A percentile compares a stretch with the other conserved stretches of the same genome.
Evolutionary conservation across 2,888 invertebrate genomes (phyloP).

Genomic region (Erebia epiphron): DNA sequence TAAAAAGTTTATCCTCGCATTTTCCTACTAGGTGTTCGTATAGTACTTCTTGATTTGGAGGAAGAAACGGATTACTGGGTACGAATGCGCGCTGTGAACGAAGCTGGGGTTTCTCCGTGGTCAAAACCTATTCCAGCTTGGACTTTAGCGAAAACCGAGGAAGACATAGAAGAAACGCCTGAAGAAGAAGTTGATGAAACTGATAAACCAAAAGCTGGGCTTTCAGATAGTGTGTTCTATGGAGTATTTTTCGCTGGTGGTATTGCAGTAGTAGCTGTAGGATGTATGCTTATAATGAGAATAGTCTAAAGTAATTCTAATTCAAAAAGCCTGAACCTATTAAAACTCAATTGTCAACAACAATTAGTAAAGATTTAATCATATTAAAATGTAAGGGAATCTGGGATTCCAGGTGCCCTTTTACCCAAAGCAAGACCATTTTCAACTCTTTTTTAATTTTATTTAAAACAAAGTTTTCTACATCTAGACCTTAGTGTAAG

Average conservation of each 20-base stretch:
- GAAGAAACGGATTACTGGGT: conserved; percentile 59
- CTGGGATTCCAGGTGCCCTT: too few species aligned
- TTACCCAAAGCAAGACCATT: too few species aligned
- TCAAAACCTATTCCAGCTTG: conserved; percentile 48
- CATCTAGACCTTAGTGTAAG: too few species aligned
- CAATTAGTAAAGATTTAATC: too few species aligned
- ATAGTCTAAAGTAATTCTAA: conserved; percentile 46
- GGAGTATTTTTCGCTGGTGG: conserved; percentile 65
- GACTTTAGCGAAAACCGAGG: conserved; percentile 41
- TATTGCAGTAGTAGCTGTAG: conserved; percentile 55
- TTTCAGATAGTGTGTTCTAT: conserved; percentile 52
- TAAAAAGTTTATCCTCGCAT: neutral
- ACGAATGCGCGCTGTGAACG: conserved; percentile 56
- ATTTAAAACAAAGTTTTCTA: too few species aligned
- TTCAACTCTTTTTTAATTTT: too few species aligned
- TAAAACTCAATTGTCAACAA: too few species aligned
- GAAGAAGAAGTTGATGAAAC: conserved; percentile 20
- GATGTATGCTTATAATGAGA: conserved; percentile 59
- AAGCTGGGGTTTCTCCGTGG: conserved; percentile 61
- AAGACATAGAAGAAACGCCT: conserved; percentile 31
- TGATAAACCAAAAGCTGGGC: conserved; percentile 32
- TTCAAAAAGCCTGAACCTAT: neutral
- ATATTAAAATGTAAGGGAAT: too few species aligned
- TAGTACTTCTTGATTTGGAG: conserved; percentile 50
- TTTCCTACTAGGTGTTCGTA: conserved; percentile 46